phyloP scores from a whole-genome alignment of 2,113 vertebrate genomes.

The Mobula birostris region DNA sequence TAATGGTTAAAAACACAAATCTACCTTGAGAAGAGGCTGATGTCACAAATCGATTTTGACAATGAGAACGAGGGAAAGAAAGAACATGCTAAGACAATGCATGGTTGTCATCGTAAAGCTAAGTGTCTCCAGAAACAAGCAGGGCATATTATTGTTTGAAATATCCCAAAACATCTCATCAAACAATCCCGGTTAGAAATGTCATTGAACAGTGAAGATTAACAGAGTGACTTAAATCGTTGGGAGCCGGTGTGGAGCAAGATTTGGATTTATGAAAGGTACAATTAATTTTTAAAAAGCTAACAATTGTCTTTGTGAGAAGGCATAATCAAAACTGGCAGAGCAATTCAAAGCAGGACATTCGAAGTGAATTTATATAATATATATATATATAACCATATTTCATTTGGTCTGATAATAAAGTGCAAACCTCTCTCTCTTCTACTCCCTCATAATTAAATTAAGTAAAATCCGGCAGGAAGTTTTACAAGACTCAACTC shows the following conservation, averaged over 20 bases:
- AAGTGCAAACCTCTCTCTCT: neutral
- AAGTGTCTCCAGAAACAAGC: neutral
- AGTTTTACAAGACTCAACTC: neutral
- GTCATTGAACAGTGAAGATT: neutral
- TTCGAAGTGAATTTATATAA: neutral
- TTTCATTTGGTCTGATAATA: neutral
- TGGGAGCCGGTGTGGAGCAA: neutral
- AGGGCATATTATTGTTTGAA: neutral
- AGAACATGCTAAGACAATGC: neutral
- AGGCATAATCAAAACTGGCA: neutral
- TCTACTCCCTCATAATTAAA: neutral
- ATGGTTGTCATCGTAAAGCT: neutral
- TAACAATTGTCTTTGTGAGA: neutral
- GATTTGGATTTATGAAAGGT: slow-evolving; percentile 11
- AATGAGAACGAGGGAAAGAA: neutral
- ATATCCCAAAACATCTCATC: neutral
- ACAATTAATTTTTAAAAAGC: neutral
- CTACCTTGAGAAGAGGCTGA: neutral
- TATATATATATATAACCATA: neutral
- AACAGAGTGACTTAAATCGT: neutral
- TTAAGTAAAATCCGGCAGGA: neutral
- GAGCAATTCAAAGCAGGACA: neutral
- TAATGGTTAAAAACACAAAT: neutral
- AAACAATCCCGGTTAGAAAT: neutral
- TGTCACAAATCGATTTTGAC: neutral